Evolutionary conservation across 2,797 vertebrate genomes (phyloP), one percentile per base, ranked within the genome.

Genomic region (Acipenser transmontanus): DNA sequence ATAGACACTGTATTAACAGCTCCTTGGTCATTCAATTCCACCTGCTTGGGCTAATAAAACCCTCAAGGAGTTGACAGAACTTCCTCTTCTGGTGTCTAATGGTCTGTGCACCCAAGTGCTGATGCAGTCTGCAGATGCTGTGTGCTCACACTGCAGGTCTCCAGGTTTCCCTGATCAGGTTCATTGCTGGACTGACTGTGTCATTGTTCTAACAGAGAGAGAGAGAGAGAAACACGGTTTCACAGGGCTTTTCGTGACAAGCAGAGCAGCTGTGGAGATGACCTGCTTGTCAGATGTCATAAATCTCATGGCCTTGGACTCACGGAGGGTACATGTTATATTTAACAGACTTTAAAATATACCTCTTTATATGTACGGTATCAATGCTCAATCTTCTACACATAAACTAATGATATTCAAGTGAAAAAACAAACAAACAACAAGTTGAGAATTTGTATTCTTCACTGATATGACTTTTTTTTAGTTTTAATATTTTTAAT

Each of bases 61-160:
- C 20, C 20, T 34, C 20, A 34, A 34, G 20, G 20, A 34, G 20
- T 34, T 34, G 1, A 34, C 20, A 34, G 2, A 34, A 34, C 20
- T 34, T 34, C 20, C 20, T 34, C 20, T 34, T 13, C 57, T 50
- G 13, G 71, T 71, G 69, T 61, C 11, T 50, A 20, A 5, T 69
- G 50, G 14, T 48, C 1, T 56, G 57, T 66, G 74, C 75, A 63
- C 64, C 59, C 68, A 59, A 68, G 68, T 50, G 34, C 69, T 78
- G 71, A 78, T 74, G 74, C 66, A 73, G 67, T 78, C 71, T 61
- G 75, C 76, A 78, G 74, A 74, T 49, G 74, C 68, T 51, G 11
- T n/a, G 49, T 52, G 20, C 20, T 34, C 20, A 34, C 20, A 34
- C 4, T 68, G 62, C 61, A 60, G 56, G 20, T 50, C 52, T 67